Conservation (phyloP, 2,888 invertebrate species). For the Pyrgus malvae region DNA sequence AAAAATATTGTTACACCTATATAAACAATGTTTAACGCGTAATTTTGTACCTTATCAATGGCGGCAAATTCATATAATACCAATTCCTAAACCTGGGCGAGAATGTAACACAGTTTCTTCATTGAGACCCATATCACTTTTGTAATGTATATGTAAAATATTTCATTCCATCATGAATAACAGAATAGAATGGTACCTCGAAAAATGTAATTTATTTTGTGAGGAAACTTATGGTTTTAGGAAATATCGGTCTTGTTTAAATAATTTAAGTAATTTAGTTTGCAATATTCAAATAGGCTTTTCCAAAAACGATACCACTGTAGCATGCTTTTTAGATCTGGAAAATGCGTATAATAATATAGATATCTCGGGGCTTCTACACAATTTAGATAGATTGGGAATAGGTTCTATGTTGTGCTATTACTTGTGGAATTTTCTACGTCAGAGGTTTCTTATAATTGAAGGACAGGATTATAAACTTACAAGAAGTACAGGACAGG, state of each 20-base stretch:
- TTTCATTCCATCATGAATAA: neutral
- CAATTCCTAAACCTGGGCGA: conserved; percentile 2
- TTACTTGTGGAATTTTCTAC: conserved; percentile 3
- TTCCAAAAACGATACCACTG: neutral
- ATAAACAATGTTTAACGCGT: neutral
- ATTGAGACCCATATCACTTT: conserved; percentile 2
- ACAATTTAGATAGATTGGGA: neutral
- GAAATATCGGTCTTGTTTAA: neutral
- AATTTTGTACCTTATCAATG: conserved; percentile 3
- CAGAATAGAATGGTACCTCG: neutral
- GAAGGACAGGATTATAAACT: neutral
- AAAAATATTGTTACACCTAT: neutral
- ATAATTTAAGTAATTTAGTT: neutral
- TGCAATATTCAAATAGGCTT: conserved; percentile 1
- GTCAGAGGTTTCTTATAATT: neutral
- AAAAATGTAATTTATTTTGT: neutral
- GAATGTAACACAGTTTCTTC: neutral
- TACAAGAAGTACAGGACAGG: neutral
- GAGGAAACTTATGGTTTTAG: neutral
- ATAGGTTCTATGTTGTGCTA: conserved; percentile 1
- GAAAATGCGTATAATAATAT: conserved; percentile 3
- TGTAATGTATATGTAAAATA: neutral
- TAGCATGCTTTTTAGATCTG: conserved; percentile 1
- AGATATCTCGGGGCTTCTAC: neutral
- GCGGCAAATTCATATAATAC: neutral